Evolutionary conservation across 1,140 invertebrate genomes (phyloP).

Genomic region (Pissodes strobi): DNA sequence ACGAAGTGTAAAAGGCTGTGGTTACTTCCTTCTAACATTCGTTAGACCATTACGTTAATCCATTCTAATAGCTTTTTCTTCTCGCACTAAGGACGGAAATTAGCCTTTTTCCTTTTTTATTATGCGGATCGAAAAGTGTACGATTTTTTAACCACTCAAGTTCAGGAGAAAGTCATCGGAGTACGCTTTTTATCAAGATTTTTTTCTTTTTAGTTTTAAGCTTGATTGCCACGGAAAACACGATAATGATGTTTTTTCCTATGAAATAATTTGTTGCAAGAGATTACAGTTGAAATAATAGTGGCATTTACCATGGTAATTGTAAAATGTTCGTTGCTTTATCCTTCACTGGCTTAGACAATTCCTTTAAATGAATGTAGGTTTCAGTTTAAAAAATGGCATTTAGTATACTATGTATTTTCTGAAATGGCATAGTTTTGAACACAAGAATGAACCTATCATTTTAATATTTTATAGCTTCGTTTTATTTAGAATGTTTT

Average conservation of each 20-base stretch:
- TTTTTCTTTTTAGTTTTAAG: slow-evolving; percentile 26
- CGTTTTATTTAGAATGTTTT: too few relatives aligned
- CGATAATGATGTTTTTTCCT: slow-evolving; percentile 28
- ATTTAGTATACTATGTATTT: too few relatives aligned
- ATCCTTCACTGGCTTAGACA: neutral
- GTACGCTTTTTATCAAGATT: slow-evolving; percentile 12
- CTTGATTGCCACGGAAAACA: slow-evolving; percentile 30
- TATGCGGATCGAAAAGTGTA: slow-evolving; percentile 23
- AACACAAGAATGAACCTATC: too few relatives aligned
- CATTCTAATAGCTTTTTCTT: slow-evolving; percentile 33
- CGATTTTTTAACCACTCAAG: slow-evolving; percentile 29
- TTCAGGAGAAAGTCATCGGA: slow-evolving; percentile 32
- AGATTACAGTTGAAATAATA: slow-evolving; percentile 23
- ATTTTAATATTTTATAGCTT: too few relatives aligned
- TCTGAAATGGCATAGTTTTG: too few relatives aligned
- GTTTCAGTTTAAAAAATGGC: neutral
- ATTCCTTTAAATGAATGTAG: neutral
- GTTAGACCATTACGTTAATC: slow-evolving; percentile 34
- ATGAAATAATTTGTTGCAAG: slow-evolving; percentile 21
- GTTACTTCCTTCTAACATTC: slow-evolving; percentile 36
- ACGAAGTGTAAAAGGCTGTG: slow-evolving; percentile 30
- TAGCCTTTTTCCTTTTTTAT: slow-evolving; percentile 30
- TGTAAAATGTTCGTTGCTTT: slow-evolving; percentile 12
- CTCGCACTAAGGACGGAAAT: slow-evolving; percentile 31
- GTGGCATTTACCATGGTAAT: slow-evolving; percentile 23